phyloP scores from a whole-genome alignment of 2,113 vertebrate species.

The Aldabrachelys gigantea region DNA sequence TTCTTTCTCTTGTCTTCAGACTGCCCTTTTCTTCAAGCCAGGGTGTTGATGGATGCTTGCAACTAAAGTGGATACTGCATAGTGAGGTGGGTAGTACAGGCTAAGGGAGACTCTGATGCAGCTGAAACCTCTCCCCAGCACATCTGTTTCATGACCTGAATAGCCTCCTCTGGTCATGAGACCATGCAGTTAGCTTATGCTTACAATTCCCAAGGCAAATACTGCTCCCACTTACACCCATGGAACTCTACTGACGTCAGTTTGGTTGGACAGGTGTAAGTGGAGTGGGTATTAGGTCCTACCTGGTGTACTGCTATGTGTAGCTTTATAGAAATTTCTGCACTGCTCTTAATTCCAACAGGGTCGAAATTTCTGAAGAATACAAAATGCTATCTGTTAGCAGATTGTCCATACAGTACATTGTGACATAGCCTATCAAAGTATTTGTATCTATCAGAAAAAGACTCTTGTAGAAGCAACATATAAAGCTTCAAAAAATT shows the following conservation, averaged over 20 bases:
- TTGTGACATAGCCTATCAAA: constrained; percentile 39
- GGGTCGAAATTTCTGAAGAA: constrained; percentile 42
- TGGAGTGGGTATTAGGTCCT: neutral
- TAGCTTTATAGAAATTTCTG: neutral
- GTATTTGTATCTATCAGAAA: constrained; percentile 40
- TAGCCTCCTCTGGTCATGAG: neutral
- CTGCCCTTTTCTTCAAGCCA: neutral
- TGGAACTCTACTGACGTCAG: neutral
- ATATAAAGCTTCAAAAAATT: constrained; percentile 58
- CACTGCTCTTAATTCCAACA: constrained; percentile 26
- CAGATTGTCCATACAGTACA: constrained; percentile 43
- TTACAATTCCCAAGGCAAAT: neutral
- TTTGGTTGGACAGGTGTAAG: neutral
- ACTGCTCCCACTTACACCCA: neutral
- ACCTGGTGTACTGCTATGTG: neutral
- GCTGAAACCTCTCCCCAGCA: neutral
- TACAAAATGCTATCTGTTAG: constrained; percentile 2
- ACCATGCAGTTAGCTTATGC: neutral
- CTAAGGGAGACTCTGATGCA: neutral
- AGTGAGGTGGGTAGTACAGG: neutral
- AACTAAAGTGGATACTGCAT: neutral
- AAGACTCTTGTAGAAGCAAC: constrained; percentile 53
- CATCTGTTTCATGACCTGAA: neutral
- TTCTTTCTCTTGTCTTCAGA: constrained; percentile 13
- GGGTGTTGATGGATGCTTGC: neutral